Conservation (phyloP, 2,888 invertebrate species). For the Prosopocoilus inquinatus region DNA sequence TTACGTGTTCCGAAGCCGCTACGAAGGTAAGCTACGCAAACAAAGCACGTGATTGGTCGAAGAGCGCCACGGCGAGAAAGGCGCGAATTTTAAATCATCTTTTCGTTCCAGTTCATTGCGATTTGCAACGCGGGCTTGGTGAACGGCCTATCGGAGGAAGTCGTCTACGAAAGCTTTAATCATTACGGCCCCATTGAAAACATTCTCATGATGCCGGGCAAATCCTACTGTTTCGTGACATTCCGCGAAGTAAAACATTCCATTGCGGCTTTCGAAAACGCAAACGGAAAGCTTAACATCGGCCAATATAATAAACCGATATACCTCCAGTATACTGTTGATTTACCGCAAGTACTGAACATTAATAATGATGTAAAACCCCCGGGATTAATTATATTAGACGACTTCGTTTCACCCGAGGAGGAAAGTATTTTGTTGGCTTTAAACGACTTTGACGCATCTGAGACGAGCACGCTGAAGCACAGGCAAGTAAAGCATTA, state of each 20-base stretch:
- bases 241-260: constrained; percentile 58
- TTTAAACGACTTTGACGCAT: constrained; percentile 55
- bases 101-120: constrained; percentile 60
- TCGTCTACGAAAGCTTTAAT: constrained; percentile 56
- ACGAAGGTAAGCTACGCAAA: constrained; percentile 40
- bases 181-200: constrained; percentile 57
- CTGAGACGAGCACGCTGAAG: constrained; percentile 58
- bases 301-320: constrained; percentile 61
- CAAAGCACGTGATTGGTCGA: too few species aligned
- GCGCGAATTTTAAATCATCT: constrained; percentile 14
- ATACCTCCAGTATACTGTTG: constrained; percentile 60
- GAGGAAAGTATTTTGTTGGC: constrained; percentile 66
- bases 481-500: constrained; percentile 86
- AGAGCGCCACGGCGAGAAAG: background rate
- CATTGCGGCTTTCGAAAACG: constrained; percentile 54
- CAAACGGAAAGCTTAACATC: constrained; percentile 61
- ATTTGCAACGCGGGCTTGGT: constrained; percentile 87
- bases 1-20: constrained; percentile 42
- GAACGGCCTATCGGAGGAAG: constrained; percentile 70
- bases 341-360: constrained; percentile 36
- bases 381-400: constrained; percentile 66
- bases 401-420: constrained; percentile 67
- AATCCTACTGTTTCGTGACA: constrained; percentile 77
- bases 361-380: constrained; percentile 52
- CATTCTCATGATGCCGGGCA: constrained; percentile 71